Evolutionary conservation across 2,888 invertebrate genomes (phyloP).

Genomic region (Nezara viridula): DNA sequence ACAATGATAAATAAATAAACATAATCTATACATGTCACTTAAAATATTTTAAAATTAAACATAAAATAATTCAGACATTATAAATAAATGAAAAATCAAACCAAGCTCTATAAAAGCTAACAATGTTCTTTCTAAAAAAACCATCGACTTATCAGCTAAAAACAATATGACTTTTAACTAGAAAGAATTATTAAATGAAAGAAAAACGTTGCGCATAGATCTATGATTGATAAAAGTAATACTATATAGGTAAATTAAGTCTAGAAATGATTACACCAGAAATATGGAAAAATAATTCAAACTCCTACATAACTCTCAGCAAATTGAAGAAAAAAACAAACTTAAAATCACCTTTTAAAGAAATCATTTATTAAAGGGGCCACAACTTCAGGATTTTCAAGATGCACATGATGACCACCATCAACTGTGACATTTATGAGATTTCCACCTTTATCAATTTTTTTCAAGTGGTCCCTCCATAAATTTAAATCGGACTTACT

Average conservation of each 20-base stretch:
- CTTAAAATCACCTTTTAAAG: too few species aligned
- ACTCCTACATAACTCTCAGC: too few species aligned
- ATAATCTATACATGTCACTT: neutral
- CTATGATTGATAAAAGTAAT: neutral
- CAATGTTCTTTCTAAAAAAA: neutral
- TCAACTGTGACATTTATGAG: slow-evolving; percentile 76
- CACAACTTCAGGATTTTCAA: slow-evolving; percentile 77
- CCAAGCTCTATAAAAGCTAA: too few species aligned
- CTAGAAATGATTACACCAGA: too few species aligned
- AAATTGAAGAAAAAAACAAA: too few species aligned
- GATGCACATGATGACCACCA: slow-evolving; percentile 83
- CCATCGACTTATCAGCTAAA: neutral
- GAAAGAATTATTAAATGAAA: neutral
- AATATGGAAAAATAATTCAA: too few species aligned
- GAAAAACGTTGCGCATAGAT: neutral
- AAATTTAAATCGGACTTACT: slow-evolving; percentile 66
- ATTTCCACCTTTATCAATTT: slow-evolving; percentile 72
- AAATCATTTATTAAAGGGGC: slow-evolving; percentile 73
- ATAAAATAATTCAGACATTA: neutral
- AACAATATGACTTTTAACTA: neutral
- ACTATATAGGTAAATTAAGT: neutral
- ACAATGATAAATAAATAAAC: neutral
- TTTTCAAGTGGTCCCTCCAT: slow-evolving; percentile 68
- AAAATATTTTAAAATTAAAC: neutral
- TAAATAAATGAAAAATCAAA: neutral